phyloP scores from a whole-genome alignment of 2,113 vertebrate genomes.

The Cinclus cinclus region DNA sequence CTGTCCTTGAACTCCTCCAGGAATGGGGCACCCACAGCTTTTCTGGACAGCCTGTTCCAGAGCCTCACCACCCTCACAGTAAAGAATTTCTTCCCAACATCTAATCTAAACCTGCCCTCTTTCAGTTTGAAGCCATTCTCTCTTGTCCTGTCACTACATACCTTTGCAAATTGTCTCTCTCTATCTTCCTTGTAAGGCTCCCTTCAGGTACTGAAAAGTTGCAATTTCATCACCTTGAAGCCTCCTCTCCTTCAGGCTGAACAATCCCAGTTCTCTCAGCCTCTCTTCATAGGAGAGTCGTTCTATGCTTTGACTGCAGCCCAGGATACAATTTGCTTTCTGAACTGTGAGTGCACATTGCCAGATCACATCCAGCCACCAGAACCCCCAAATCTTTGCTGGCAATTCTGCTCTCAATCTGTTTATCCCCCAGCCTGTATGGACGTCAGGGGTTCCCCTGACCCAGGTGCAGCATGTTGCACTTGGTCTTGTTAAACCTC shows the following conservation, averaged over 20 bases:
- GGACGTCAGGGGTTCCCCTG: too few relatives aligned
- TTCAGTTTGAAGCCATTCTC: neutral
- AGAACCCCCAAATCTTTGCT: accelerated
- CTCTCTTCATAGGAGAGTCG: neutral
- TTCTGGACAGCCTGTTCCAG: neutral
- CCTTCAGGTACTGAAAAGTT: neutral
- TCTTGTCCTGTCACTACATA: too few relatives aligned
- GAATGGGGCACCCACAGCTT: neutral
- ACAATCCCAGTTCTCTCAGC: neutral
- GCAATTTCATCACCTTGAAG: neutral
- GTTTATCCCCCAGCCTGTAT: neutral
- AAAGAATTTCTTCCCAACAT: neutral
- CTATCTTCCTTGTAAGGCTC: neutral
- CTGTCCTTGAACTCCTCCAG: neutral
- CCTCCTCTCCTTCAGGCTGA: neutral
- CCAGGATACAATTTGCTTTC: accelerated
- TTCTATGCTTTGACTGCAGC: neutral
- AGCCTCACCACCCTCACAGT: neutral
- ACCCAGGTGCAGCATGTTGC: accelerated
- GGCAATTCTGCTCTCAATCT: accelerated
- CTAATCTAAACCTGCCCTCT: neutral
- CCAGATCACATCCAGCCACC: neutral
- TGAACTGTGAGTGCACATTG: too few relatives aligned
- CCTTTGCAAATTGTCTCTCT: neutral
- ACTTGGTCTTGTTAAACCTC: neutral